Conservation (phyloP, 2,797 vertebrate genomes). For the Hydrolagus colliei region DNA sequence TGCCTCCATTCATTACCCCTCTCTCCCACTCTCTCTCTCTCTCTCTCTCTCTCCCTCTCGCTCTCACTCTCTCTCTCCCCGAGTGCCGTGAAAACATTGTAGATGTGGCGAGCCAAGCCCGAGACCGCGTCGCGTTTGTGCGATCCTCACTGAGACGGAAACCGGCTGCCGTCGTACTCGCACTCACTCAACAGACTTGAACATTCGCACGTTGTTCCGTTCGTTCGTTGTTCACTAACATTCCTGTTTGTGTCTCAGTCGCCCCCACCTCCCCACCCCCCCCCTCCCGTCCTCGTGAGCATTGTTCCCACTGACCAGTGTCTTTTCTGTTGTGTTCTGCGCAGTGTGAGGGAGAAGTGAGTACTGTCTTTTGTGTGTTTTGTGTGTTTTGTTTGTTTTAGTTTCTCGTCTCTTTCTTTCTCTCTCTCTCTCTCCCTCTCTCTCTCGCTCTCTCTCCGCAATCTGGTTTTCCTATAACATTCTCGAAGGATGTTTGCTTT, state of each 20-base stretch:
- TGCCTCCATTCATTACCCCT: background rate
- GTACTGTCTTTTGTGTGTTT: constrained; percentile 60
- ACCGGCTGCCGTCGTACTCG: background rate
- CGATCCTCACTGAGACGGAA: background rate
- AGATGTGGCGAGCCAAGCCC: background rate
- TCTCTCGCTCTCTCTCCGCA: no score
- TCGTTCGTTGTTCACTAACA: background rate
- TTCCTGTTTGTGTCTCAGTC: background rate
- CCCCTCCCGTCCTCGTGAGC: no score
- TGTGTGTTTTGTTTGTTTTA: constrained; percentile 47
- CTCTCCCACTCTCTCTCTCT: background rate
- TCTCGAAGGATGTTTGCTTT: background rate
- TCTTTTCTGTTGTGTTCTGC: constrained; percentile 59
- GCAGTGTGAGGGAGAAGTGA: constrained; percentile 96
- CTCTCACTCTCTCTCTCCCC: background rate
- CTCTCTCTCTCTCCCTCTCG: constrained; percentile 31
- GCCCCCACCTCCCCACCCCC: no score
- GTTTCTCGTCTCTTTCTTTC: no score
- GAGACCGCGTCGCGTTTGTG: no score
- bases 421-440: no score
- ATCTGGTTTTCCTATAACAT: background rate
- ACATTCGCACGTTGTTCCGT: constrained; percentile 48
- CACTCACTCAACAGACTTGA: constrained; percentile 33
- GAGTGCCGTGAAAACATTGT: background rate
- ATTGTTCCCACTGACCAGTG: background rate